Conservation (phyloP, 2,113 vertebrate genomes). For the Crotalus viridis region DNA sequence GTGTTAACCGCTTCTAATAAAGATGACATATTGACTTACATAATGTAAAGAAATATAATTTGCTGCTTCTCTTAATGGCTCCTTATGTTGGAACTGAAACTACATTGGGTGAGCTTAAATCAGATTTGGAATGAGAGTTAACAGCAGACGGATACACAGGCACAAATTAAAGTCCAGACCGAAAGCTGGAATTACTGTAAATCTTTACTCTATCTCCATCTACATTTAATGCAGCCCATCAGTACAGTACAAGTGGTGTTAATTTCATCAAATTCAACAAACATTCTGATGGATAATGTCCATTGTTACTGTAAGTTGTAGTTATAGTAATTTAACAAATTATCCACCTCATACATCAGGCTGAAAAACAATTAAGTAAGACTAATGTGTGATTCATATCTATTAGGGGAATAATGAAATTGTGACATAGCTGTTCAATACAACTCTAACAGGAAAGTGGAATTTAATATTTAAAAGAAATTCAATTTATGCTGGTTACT, state of each 20-base stretch:
- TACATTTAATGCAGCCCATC: not conserved
- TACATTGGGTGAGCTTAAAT: constrained; percentile 43
- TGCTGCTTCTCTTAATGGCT: constrained; percentile 5
- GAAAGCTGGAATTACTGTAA: constrained; percentile 41
- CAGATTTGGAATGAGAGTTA: constrained; percentile 35
- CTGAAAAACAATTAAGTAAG: constrained; percentile 55
- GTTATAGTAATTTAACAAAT: constrained; percentile 6
- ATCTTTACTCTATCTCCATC: constrained; percentile 47
- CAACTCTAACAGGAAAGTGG: constrained; percentile 9
- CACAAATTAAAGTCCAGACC: constrained; percentile 45
- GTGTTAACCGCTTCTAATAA: constrained; percentile 17
- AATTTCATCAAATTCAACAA: not conserved
- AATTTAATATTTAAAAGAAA: constrained; percentile 38
- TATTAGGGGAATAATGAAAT: constrained; percentile 38
- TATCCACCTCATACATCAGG: constrained; percentile 32
- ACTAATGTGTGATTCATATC: constrained; percentile 40
- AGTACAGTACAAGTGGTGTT: not conserved
- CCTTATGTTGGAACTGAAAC: constrained; percentile 39
- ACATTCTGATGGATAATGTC: not conserved
- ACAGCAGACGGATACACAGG: constrained; percentile 40
- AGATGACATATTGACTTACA: constrained; percentile 16
- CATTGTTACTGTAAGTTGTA: constrained; percentile 25
- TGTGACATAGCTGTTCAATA: constrained; percentile 34
- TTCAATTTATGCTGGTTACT: constrained; percentile 41
- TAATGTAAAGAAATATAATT: constrained; percentile 17